A percentile compares a stretch with the other conserved stretches of the same genome.
phyloP scores from a whole-genome alignment of 1,140 invertebrate species.

The Saccostrea cuccullata region DNA sequence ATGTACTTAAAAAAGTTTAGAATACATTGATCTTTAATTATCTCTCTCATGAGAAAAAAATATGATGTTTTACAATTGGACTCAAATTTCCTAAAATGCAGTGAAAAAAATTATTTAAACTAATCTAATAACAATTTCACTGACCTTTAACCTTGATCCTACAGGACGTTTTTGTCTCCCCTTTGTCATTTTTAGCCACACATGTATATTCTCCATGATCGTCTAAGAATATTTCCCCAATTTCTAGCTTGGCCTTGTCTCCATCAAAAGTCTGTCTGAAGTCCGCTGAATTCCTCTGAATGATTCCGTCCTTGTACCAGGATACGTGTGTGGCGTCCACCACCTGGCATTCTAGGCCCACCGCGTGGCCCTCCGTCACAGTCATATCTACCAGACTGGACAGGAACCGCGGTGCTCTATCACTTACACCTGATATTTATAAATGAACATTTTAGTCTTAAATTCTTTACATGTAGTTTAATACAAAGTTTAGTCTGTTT shows the following conservation, averaged over 20 bases:
- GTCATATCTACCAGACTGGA: conserved; percentile 59
- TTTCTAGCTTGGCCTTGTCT: conserved; percentile 64
- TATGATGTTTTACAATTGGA: not conserved
- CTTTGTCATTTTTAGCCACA: conserved; percentile 65
- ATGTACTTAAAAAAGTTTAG: no score
- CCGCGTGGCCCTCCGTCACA: conserved; percentile 67
- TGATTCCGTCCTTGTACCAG: conserved; percentile 71
- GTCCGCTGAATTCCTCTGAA: conserved; percentile 66
- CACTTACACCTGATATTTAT: conserved; percentile 53
- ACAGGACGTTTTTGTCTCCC: conserved; percentile 63
- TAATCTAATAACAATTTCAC: not conserved
- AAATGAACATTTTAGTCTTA: not conserved
- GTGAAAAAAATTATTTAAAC: not conserved
- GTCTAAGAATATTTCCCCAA: conserved; percentile 69
- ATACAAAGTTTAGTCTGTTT: not conserved
- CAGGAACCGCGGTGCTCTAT: conserved; percentile 58
- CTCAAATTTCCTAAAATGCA: not conserved
- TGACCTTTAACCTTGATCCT: conserved; percentile 67
- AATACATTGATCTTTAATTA: not conserved
- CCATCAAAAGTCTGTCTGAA: conserved; percentile 73
- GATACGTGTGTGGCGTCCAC: conserved; percentile 59
- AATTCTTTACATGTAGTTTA: not conserved
- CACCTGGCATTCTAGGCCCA: conserved; percentile 61
- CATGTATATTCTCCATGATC: conserved; percentile 70
- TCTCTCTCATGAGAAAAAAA: not conserved